Conservation (phyloP, 2,797 vertebrate species). For the Crenuchus spilurus region DNA sequence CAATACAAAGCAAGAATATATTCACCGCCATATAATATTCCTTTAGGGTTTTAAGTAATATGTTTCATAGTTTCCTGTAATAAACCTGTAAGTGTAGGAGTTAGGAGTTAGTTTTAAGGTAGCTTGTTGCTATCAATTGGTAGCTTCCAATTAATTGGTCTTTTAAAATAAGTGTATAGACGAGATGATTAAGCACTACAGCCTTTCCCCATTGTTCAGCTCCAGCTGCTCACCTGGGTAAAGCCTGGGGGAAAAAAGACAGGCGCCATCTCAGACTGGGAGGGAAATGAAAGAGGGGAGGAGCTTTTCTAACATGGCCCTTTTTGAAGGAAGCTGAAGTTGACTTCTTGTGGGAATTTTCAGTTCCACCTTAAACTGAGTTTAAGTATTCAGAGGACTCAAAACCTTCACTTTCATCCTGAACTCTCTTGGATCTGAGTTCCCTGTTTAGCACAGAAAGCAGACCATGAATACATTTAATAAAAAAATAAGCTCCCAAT, state of each 20-base stretch:
- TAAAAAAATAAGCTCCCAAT: no score
- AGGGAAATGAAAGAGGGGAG: conserved; percentile 52
- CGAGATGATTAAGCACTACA: conserved; percentile 79
- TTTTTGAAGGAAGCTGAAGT: conserved; percentile 61
- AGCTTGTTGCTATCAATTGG: conserved; percentile 24
- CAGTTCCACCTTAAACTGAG: conserved; percentile 70
- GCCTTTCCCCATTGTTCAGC: conserved; percentile 68
- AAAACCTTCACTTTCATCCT: conserved; percentile 47
- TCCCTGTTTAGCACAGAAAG: conserved; percentile 27
- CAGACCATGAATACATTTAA: no score
- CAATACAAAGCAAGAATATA: no score
- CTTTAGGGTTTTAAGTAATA: no score
- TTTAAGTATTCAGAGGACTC: conserved; percentile 59
- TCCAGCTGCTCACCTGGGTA: conserved; percentile 78
- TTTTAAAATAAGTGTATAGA: conserved; percentile 65
- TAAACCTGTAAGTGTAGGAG: no score
- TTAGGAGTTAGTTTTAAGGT: not conserved
- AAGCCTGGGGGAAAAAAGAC: conserved; percentile 76
- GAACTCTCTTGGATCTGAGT: conserved; percentile 38
- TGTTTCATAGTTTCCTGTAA: no score
- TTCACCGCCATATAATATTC: no score
- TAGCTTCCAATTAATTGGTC: conserved; percentile 14
- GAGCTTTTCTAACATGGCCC: conserved; percentile 50
- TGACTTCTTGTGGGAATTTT: no score
- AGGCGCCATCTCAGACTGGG: conserved; percentile 64